phyloP scores from a whole-genome alignment of 2,888 invertebrate genomes.

The Cephus spinipes region DNA sequence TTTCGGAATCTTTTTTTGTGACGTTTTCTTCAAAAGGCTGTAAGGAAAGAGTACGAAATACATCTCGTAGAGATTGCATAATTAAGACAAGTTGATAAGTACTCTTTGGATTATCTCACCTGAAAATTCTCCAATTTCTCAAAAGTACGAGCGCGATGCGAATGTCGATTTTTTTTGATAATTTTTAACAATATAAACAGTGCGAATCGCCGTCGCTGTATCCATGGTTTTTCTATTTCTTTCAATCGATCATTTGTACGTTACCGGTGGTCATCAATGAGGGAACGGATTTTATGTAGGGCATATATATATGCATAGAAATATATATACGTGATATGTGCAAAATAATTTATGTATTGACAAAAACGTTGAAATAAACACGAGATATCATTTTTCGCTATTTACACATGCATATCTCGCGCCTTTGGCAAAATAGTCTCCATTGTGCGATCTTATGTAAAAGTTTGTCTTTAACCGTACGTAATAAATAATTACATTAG shows the following conservation, averaged over 20 bases:
- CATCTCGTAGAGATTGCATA: not conserved
- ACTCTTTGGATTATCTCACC: conserved; percentile 9
- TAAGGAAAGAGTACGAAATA: not conserved
- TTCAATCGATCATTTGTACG: not conserved
- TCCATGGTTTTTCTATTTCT: not conserved
- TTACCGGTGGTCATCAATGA: not conserved
- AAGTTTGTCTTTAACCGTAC: conserved; percentile 1
- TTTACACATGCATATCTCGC: not conserved
- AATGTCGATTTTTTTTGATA: conserved; percentile 4
- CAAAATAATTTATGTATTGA: conserved; percentile 4
- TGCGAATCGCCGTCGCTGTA: not conserved
- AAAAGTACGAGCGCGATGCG: conserved; percentile 21
- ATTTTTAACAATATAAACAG: conserved; percentile 19
- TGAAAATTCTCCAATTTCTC: conserved; percentile 24
- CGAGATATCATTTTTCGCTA: not conserved
- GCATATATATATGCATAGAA: not conserved
- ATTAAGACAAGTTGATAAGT: not conserved
- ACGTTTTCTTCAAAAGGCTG: conserved; percentile 18
- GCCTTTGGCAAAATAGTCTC: not conserved
- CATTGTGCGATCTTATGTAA: conserved; percentile 2
- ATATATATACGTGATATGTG: not conserved
- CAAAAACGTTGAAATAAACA: conserved; percentile 1
- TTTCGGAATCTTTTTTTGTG: conserved; percentile 12
- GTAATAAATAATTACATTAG: conserved; percentile 5
- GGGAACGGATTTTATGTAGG: not conserved